Percentiles rank a stretch among this genome's conserved stretches.
These are phyloP conservation scores for Minunthozetes semirufus DNA, from an alignment of 2,888 invertebrate species.

Conservation along the genomic window DNA sequence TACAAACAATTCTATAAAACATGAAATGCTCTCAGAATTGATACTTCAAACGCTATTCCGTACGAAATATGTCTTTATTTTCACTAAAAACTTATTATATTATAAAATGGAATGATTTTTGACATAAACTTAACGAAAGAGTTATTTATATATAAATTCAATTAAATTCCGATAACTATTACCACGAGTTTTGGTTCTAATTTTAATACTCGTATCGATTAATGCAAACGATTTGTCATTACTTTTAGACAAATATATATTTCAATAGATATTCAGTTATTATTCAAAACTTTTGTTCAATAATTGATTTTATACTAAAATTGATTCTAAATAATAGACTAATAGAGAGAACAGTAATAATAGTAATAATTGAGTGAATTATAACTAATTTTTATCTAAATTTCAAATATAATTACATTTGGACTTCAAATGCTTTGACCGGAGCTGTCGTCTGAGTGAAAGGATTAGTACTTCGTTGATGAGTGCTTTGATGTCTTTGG, in stretches of 20 bases:
- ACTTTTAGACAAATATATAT: background rate
- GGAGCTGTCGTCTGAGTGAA: conserved; percentile 50
- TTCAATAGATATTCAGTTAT: too few species aligned
- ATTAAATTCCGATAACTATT: background rate
- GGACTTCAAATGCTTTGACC: conserved; percentile 58
- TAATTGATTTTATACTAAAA: background rate
- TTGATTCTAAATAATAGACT: background rate
- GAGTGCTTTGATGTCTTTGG: conserved; percentile 46
- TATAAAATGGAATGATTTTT: conserved; percentile 6
- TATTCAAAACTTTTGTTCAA: background rate
- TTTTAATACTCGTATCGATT: background rate
- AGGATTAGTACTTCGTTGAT: conserved; percentile 54
- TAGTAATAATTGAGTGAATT: too few species aligned
- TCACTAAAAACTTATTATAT: background rate
- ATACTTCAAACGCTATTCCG: too few species aligned
- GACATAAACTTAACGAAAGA: background rate
- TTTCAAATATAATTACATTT: conserved; percentile 50
- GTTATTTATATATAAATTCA: background rate
- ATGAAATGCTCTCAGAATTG: too few species aligned
- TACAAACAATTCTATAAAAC: background rate
- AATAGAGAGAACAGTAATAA: background rate
- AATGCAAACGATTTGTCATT: background rate
- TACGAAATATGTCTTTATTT: too few species aligned
- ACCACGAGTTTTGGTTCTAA: background rate
- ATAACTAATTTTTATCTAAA: background rate